A percentile compares a stretch with the other conserved stretches of the same genome.
phyloP scores from a whole-genome alignment of 1,140 invertebrate species.

The Armadillidium nasatum region DNA sequence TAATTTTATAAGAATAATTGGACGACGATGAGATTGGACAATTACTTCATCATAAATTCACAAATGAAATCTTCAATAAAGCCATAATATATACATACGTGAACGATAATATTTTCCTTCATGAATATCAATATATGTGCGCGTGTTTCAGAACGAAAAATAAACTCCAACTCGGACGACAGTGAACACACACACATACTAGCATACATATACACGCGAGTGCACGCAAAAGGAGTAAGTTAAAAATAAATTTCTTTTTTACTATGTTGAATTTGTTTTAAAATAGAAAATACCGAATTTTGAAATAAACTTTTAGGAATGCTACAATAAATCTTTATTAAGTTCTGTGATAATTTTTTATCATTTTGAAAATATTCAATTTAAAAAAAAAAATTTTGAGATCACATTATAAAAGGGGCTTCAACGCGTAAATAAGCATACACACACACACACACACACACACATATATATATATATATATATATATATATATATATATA shows the following conservation, averaged over 20 bases:
- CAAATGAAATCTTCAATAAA: not conserved
- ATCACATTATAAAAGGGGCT: too few relatives aligned
- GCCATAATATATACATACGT: not conserved
- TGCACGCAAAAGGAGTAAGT: not conserved
- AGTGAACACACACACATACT: conserved; percentile 26
- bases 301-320: too few relatives aligned
- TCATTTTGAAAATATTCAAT: too few relatives aligned
- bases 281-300: too few relatives aligned
- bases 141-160: not conserved
- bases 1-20: not conserved
- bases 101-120: not conserved
- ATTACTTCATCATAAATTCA: not conserved
- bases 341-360: too few relatives aligned
- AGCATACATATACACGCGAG: not conserved
- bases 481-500: conserved; percentile 26
- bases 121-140: too few relatives aligned
- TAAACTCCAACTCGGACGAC: not conserved
- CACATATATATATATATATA: not conserved
- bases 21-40: not conserved
- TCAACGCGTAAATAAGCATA: conserved; percentile 17
- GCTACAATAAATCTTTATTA: too few relatives aligned
- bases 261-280: too few relatives aligned
- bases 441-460: not conserved
- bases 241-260: too few relatives aligned
- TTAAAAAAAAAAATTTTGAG: too few relatives aligned